A percentile compares a stretch with the other conserved stretches of the same genome.
phyloP scores from a whole-genome alignment of 2,797 vertebrate genomes.

The Pseudomugil tenellus region DNA sequence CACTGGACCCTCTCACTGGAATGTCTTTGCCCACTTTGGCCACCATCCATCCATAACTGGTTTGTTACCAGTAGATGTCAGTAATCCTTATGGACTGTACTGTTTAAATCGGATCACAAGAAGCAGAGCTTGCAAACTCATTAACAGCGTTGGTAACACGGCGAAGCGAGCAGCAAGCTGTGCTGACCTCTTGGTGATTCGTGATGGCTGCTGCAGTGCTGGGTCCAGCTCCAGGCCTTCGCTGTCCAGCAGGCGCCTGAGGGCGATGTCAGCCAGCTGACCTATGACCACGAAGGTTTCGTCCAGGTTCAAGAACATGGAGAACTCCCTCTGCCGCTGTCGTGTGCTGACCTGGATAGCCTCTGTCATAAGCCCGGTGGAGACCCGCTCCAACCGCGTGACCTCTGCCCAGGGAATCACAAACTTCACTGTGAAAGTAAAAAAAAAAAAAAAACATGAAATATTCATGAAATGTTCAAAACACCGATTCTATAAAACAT shows the following conservation, averaged over 20 bases:
- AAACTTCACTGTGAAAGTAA: conserved; percentile 86
- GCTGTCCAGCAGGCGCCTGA: conserved; percentile 93
- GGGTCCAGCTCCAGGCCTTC: conserved; percentile 91
- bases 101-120: too few relatives aligned
- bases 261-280: conserved; percentile 92
- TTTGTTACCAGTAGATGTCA: too few relatives aligned
- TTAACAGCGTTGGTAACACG: too few relatives aligned
- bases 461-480: too few relatives aligned
- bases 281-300: conserved; percentile 91
- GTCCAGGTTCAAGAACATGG: conserved; percentile 92
- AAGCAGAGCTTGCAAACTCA: too few relatives aligned
- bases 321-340: conserved; percentile 91
- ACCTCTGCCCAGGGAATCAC: conserved; percentile 94
- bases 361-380: conserved; percentile 90
- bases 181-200: conserved; percentile 91
- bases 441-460: not conserved
- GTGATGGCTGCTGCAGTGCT: conserved; percentile 88
- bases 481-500: too few relatives aligned
- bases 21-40: too few relatives aligned
- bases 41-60: too few relatives aligned
- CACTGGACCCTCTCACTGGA: too few relatives aligned
- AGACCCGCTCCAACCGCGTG: conserved; percentile 90
- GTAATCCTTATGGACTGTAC: too few relatives aligned
- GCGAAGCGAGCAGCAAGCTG: too few relatives aligned
- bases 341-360: conserved; percentile 88